Conservation (phyloP, 2,113 vertebrate species). For the Neoarius graeffei region DNA sequence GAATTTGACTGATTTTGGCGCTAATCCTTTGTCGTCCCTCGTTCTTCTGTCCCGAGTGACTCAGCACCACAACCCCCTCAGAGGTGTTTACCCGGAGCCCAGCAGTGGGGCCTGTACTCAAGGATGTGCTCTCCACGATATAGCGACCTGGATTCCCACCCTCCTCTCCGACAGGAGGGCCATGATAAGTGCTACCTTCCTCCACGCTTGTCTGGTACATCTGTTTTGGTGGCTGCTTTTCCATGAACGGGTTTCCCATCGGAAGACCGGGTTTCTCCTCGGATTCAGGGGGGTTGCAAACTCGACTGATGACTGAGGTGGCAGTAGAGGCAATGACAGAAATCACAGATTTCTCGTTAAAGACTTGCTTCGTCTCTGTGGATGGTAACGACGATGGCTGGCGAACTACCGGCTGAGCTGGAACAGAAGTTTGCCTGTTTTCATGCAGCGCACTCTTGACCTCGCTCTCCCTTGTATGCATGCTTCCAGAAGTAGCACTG, state of each 20-base stretch:
- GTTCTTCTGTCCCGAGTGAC: slow-evolving; percentile 93
- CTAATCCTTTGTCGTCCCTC: slow-evolving; percentile 92
- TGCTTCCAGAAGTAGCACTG: slow-evolving; percentile 65
- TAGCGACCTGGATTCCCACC: slow-evolving; percentile 74
- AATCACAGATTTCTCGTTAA: slow-evolving; percentile 77
- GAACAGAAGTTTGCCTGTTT: slow-evolving; percentile 68
- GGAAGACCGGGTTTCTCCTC: slow-evolving; percentile 84
- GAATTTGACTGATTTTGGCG: slow-evolving; percentile 97
- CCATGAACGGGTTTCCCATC: slow-evolving; percentile 73
- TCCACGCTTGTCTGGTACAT: slow-evolving; percentile 79
- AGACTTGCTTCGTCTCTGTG: slow-evolving; percentile 75
- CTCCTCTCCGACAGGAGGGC: slow-evolving; percentile 82
- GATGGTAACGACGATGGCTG: slow-evolving; percentile 64
- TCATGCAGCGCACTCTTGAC: slow-evolving; percentile 71
- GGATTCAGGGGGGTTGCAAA: slow-evolving; percentile 84
- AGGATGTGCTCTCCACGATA: slow-evolving; percentile 75
- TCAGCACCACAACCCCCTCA: slow-evolving; percentile 91
- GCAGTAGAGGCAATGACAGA: slow-evolving; percentile 90
- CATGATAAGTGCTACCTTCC: slow-evolving; percentile 83
- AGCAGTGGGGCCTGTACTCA: slow-evolving; percentile 77
- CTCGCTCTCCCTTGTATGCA: slow-evolving; percentile 71
- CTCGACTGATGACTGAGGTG: slow-evolving; percentile 93
- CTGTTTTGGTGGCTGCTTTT: slow-evolving; percentile 76
- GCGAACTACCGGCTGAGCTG: slow-evolving; percentile 63
- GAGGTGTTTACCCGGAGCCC: slow-evolving; percentile 94